phyloP scores from a whole-genome alignment of 92 coral and sea anemone genomes.

The Parazoanthus swiftii region DNA sequence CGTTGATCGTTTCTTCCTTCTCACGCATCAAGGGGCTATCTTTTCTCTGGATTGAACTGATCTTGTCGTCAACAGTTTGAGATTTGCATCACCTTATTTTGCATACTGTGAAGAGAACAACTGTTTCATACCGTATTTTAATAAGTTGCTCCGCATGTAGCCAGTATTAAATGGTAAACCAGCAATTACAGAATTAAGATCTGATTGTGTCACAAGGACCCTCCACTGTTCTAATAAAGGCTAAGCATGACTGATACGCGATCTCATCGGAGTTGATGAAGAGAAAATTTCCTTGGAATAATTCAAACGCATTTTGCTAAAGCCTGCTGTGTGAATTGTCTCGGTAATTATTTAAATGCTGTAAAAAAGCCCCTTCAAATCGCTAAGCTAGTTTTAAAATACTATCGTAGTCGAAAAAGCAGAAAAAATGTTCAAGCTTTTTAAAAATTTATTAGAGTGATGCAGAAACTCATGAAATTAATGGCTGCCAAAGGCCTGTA shows the following conservation, averaged over 20 bases:
- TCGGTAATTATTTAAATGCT: neutral
- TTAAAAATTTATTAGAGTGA: neutral
- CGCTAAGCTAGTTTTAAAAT: neutral
- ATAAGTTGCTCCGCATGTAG: slow-evolving; percentile 15
- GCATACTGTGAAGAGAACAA: neutral
- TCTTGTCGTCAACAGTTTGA: neutral
- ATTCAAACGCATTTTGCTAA: neutral
- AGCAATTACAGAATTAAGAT: slow-evolving; percentile 21
- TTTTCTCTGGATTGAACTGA: neutral
- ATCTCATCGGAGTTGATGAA: neutral
- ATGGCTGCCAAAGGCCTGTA: neutral
- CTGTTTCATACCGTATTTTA: slow-evolving; percentile 19
- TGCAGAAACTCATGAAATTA: neutral
- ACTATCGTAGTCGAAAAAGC: neutral
- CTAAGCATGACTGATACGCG: neutral
- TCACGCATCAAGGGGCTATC: slow-evolving; percentile 5
- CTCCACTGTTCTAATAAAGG: neutral
- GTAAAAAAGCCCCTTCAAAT: neutral
- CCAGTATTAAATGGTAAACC: neutral
- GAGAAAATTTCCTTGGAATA: neutral
- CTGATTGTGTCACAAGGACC: neutral
- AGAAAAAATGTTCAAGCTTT: neutral
- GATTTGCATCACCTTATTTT: neutral
- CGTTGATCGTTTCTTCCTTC: neutral
- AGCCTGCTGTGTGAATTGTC: neutral